These are phyloP conservation scores for Poeciliopsis prolifica DNA, from an alignment of 2,113 vertebrate species.

Conservation along the genomic window DNA sequence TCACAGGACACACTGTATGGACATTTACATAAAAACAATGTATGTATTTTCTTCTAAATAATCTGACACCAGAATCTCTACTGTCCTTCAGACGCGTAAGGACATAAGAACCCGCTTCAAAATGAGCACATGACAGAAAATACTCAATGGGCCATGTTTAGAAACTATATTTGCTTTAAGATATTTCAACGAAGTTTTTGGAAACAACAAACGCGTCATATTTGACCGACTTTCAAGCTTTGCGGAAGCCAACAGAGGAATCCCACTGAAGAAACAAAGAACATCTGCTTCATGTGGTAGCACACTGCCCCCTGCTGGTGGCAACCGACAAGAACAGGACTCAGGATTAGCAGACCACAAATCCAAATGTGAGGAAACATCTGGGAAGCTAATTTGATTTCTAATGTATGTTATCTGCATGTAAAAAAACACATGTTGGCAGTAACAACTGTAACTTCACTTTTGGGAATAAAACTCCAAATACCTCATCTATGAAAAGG, in stretches of 20 bases:
- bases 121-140: no score
- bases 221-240: constrained; percentile 47
- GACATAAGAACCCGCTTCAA: no score
- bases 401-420: not conserved
- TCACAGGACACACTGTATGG: no score
- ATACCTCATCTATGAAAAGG: not conserved
- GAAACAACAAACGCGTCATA: constrained; percentile 40
- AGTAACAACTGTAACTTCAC: not conserved
- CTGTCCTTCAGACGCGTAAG: no score
- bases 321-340: not conserved
- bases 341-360: not conserved
- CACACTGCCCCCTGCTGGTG: constrained; percentile 35
- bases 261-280: not conserved
- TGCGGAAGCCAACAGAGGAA: not conserved
- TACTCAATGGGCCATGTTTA: no score
- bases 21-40: no score
- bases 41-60: no score
- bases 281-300: not conserved
- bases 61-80: no score
- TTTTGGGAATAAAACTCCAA: no score
- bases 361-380: no score
- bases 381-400: not conserved
- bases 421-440: not conserved
- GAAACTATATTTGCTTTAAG: not conserved
- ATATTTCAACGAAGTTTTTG: not conserved